Base-by-base conservation (phyloP, 2,797 vertebrate genomes). In the Holocentrus rufus region DNA sequence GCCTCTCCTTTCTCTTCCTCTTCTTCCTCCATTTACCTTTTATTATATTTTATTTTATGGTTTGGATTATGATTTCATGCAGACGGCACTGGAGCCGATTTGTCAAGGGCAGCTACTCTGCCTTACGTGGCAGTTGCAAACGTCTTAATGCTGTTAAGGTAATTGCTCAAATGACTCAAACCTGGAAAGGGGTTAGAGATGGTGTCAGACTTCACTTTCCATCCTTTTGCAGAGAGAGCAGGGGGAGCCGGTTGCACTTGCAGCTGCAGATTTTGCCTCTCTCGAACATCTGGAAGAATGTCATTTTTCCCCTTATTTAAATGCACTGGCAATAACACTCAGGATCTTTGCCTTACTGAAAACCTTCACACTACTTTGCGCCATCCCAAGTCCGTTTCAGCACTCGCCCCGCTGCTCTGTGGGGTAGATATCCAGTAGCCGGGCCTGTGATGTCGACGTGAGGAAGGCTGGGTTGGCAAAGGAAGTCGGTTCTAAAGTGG, bases 211-310 rank as follows among this genome's bases (percentile, higher is more conserved):
- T 88, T 85, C 72, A 77, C 76, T 88, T 88, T 88, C 82, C 85
- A 76, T 82, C 72, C 63, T 78, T 66, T 69, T n/a, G 65, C 13
- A 72, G 78, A 88, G 81, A 77, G 67, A 76, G 76, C 64, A 79
- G 77, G 42, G 9, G 10, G 46, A 25, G 20, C 47, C 30, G 68
- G 74, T 68, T 87, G 67, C 86, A 86, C 85, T 89, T 86, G 86
- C 87, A 90, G 89, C 87, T 88, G 86, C 69, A 75, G 55, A 82
- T 85, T 65, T 71, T 66, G 52, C 55, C 77, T 85, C 69, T 59
- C 69, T 72, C 78, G 56, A 87, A 85, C 90, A 90, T 90, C 87
- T 90, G 88, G 91, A 84, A 89, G 88, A 80, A 77, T 65, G 23
- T 60, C 17, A 25, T 50, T 81, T 74, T 60, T 55, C 20, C 27